These are phyloP conservation scores for Ciconia nigra DNA, from an alignment of 2,797 vertebrate species.

Conservation along the genomic window DNA sequence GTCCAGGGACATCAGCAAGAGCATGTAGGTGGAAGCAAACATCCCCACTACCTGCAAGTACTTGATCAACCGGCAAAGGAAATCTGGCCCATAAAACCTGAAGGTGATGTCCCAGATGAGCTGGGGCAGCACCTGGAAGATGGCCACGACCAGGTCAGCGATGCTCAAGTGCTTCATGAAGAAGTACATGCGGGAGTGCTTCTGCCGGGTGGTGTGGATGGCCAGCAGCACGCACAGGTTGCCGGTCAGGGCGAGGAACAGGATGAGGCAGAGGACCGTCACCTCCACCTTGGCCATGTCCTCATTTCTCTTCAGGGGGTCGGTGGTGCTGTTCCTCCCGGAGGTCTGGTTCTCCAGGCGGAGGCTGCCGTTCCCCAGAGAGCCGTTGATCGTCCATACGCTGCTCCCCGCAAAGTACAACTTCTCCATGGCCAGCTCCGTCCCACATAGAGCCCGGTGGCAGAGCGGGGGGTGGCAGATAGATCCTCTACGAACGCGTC, in stretches of 20 bases:
- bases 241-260: slow-evolving; percentile 89
- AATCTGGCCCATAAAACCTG: slow-evolving; percentile 92
- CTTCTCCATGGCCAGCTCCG: slow-evolving; percentile 57
- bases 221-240: slow-evolving; percentile 93
- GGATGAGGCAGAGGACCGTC: slow-evolving; percentile 86
- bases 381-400: slow-evolving; percentile 70
- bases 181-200: slow-evolving; percentile 95
- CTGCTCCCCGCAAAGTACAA: slow-evolving; percentile 16
- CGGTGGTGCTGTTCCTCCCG: slow-evolving; percentile 76
- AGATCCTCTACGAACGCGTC: neutral
- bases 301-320: slow-evolving; percentile 88
- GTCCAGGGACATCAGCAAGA: slow-evolving; percentile 96
- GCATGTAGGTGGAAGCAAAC: slow-evolving; percentile 99
- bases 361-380: slow-evolving; percentile 70
- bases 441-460: neutral
- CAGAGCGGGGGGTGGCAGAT: neutral
- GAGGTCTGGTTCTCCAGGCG: slow-evolving; percentile 58
- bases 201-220: slow-evolving; percentile 87
- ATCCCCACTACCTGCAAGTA: slow-evolving; percentile 97
- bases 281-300: slow-evolving; percentile 96
- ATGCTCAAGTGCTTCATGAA: slow-evolving; percentile 99
- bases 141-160: slow-evolving; percentile 92
- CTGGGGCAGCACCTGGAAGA: slow-evolving; percentile 96
- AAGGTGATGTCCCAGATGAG: slow-evolving; percentile 99
- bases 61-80: slow-evolving; percentile 92